Evolutionary conservation across 2,888 invertebrate species (phyloP), one percentile per base, ranked within the genome.

Genomic region (Helleia helle): DNA sequence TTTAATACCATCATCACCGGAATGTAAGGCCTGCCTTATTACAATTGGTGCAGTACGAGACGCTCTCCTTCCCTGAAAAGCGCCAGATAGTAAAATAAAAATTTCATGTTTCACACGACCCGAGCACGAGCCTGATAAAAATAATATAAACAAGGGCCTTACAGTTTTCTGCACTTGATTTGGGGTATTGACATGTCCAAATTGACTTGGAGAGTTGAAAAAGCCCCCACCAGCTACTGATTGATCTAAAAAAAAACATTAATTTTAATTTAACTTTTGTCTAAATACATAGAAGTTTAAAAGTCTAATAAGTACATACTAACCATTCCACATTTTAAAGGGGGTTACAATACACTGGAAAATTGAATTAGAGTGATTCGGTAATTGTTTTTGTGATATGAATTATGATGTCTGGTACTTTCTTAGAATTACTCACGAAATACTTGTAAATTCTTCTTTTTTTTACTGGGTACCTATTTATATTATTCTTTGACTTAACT

Each of bases 21-120:
- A 62, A 43, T 81, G 77, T 13, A 86, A 55, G 6, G 85, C 85
- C 62, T 86, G 86, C 46, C 55, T 72, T 34, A 86, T 84, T 3
- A 86, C 85, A 41, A 86, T 68, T 1, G 86, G 86, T 6, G 86
- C 85, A 6, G 85, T 85, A 8, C 80, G 73, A 1, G 86, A 84
- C 26, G 80, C 66, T 53, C 85, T 62, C 38, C 77, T 64, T 40
- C 75, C 75, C 84, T 85, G 25, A 11, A 34, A 29, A 14, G 6
- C 44, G n/a, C n/a, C n/a, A n/a, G n/a, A n/a, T n/a, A n/a, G n/a
- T n/a, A n/a, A n/a, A n/a, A n/a, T n/a, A n/a, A n/a, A n/a, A n/a
- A n/a, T n/a, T n/a, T n/a, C n/a, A n/a, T n/a, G n/a, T n/a, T n/a
- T n/a, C n/a, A n/a, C n/a, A n/a, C n/a, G n/a, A n/a, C n/a, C n/a